Evolutionary conservation across 2,888 invertebrate genomes (phyloP).

Genomic region (Napeogenes sylphis): DNA sequence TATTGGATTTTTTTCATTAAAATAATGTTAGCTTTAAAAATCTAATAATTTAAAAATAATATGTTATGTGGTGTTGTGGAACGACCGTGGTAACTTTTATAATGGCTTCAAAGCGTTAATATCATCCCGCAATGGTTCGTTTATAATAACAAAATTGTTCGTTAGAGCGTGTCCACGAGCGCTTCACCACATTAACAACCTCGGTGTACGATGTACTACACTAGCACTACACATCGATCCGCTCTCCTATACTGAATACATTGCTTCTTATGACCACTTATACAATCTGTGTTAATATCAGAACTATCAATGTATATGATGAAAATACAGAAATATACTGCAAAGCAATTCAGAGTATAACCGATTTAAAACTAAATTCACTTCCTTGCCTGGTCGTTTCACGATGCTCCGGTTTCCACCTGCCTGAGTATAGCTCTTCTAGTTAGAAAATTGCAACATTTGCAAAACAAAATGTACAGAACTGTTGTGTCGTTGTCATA

Average conservation of each 20-base stretch:
- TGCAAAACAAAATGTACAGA: too few relatives aligned
- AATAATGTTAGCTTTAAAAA: too few relatives aligned
- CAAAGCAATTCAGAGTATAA: constrained; percentile 2
- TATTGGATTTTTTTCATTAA: too few relatives aligned
- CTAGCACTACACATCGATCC: background rate
- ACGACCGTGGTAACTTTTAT: background rate
- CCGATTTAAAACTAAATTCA: constrained; percentile 23
- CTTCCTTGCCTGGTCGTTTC: constrained; percentile 22
- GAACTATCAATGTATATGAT: too few relatives aligned
- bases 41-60: too few relatives aligned
- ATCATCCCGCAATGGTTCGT: constrained; percentile 17
- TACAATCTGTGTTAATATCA: too few relatives aligned
- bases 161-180: constrained; percentile 18
- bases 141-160: constrained; percentile 21
- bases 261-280: background rate
- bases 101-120: constrained; percentile 13
- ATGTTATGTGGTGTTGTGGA: too few relatives aligned
- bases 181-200: constrained; percentile 9
- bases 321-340: too few relatives aligned
- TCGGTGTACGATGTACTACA: background rate
- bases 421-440: constrained; percentile 24
- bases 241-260: background rate
- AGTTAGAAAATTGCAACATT: constrained; percentile 18
- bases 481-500: too few relatives aligned
- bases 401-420: constrained; percentile 25